Percentiles rank a stretch among this genome's conserved stretches.
phyloP scores from a whole-genome alignment of 2,113 vertebrate species.

The Albula goreensis region DNA sequence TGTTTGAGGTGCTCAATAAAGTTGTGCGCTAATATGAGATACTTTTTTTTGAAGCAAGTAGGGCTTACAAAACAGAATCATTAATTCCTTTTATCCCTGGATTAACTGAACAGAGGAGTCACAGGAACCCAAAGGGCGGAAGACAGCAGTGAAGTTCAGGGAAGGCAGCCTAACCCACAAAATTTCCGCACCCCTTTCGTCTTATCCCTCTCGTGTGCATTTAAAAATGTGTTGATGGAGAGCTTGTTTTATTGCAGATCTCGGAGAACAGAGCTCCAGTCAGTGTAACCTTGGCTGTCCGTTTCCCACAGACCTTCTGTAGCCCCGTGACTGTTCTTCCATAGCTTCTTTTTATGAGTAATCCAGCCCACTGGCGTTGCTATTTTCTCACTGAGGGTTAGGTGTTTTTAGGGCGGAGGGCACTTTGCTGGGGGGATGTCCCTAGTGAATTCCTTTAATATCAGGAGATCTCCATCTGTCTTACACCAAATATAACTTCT shows the following conservation, averaged over 20 bases:
- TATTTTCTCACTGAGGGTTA: not conserved
- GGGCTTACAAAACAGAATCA: not conserved
- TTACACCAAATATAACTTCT: not conserved
- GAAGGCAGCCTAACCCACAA: not conserved
- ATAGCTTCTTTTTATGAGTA: not conserved
- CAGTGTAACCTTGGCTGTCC: not conserved
- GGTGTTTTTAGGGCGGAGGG: not conserved
- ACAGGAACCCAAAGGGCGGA: not conserved
- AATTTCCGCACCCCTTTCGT: not conserved
- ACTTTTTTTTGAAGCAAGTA: not conserved
- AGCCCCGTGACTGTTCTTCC: not conserved
- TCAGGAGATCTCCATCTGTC: not conserved
- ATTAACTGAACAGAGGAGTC: not conserved
- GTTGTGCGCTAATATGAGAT: not conserved
- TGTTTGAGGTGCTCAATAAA: not conserved
- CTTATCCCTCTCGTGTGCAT: not conserved
- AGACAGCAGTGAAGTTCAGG: not conserved
- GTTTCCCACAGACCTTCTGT: slow-evolving; percentile 3
- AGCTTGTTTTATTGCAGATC: not conserved
- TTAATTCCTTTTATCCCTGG: not conserved
- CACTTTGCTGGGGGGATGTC: not conserved
- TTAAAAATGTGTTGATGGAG: not conserved
- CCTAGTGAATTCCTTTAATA: not conserved
- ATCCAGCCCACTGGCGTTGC: not conserved
- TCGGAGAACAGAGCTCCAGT: not conserved